phyloP scores from a whole-genome alignment of 2,113 vertebrate genomes.

The Vanacampus margaritifer region DNA sequence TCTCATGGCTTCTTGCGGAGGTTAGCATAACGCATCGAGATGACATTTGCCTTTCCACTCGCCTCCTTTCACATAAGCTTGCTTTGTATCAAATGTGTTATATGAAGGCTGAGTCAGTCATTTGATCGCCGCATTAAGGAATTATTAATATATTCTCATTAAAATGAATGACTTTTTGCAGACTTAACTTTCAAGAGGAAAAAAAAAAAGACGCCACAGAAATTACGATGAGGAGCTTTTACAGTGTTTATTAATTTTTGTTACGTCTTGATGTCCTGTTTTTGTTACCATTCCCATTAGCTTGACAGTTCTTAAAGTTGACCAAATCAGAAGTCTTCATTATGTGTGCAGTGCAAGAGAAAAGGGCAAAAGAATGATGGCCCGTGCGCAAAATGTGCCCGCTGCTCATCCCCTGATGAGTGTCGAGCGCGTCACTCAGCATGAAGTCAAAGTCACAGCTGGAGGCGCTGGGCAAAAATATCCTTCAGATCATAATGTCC shows the following conservation, averaged over 20 bases:
- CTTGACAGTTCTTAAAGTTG: no score
- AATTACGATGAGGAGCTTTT: no score
- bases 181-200: not conserved
- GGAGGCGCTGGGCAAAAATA: conserved; percentile 11
- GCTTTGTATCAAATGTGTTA: conserved; percentile 15
- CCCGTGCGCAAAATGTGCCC: conserved; percentile 23
- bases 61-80: conserved; percentile 24
- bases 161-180: not conserved
- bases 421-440: conserved; percentile 26
- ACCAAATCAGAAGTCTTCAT: no score
- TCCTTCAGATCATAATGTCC: conserved; percentile 3
- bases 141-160: no score
- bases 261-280: no score
- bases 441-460: conserved; percentile 36
- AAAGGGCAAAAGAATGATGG: conserved; percentile 5
- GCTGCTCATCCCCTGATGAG: conserved; percentile 21
- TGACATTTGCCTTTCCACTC: conserved; percentile 58
- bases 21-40: conserved; percentile 56
- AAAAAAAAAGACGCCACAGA: no score
- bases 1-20: conserved; percentile 53
- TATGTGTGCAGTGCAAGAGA: not conserved
- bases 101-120: conserved; percentile 9
- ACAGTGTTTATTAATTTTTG: no score
- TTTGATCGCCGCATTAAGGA: not conserved
- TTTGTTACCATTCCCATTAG: no score